Base-by-base conservation (phyloP, 2,888 invertebrate genomes). In the Conops quadrifasciatus region DNA sequence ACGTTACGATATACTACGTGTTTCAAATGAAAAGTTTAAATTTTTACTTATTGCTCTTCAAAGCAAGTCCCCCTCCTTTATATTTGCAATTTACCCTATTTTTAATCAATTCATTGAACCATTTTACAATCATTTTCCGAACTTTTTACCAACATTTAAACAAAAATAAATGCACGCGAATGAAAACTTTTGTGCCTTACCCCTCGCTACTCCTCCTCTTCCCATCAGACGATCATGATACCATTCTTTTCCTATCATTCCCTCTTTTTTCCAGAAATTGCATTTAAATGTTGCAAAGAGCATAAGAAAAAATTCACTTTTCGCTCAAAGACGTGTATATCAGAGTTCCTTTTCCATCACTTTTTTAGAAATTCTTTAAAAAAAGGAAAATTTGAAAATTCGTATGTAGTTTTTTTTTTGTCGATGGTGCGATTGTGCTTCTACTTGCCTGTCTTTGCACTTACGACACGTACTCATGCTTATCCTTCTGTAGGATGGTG, bases 391-490 rank as follows among this genome's bases (percentile, higher is more conserved):
- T n/a, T n/a, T 3, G 49, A 49, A 49, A 49, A 16, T 49, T 49
- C 49, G 15, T n/a, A 19, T 49, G 19, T n/a, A 49, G 49, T 5
- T 63, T 63, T 21, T 26, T 13, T 16, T n/a, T 47, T 47, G 45
- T 63, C n/a, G 45, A 2, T 16, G 24, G 0, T 15, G 16, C 1
- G 21, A 15, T 45, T 43, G 9, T 16, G 63, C 36, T 47, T 63
- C n/a, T 26, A 4, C 47, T 47, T 11, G 26, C 19, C 45, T 47
- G 19, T 24, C 24, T 11, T n/a, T 19, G 36, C 47, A 28, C 26
- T 65, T 51, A 30, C 65, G 49, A 51, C 51, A 51, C 65, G 65
- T 65, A 26, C 65, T 65, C 65, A 51, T n/a, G 51, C 49, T 56
- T 56, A 56, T 56, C 60, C 36, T 36, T 30, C 30, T 60, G 43